Base-by-base conservation (phyloP, 2,113 vertebrate genomes). In the Hypocryptadius cinnamomeus region DNA sequence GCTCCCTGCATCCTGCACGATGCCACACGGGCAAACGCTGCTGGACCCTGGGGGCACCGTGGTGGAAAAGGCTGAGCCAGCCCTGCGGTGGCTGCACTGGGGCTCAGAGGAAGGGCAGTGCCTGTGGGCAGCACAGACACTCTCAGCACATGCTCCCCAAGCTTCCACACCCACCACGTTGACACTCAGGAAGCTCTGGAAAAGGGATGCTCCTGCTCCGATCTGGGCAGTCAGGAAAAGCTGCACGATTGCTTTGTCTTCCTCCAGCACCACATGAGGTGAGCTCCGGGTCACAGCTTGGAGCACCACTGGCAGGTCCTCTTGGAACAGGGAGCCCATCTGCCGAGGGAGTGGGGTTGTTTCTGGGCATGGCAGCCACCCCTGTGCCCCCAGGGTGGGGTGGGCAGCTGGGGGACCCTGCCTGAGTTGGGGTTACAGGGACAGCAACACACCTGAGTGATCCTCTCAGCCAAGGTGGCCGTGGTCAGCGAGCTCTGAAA, bases 291-390 rank as follows among this genome's bases (percentile, higher is more conserved):
- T 45, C 21, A 17, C 21, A 0, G 60, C 54, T 11, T 33, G 88
- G 39, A 96, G 76, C 23, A 54, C 5, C 59, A 96, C 90, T 0
- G 94, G 90, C 0, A 66, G n/a, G 13, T 96, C 96, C 50, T 96
- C 94, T 22, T 45, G 94, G 96, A 94, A 96, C 20, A 96, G 92
- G 71, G 93, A 95, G 13, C 87, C 64, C 76, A 93, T 35, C 96
- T 96, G 92, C 28, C 1, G 0, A 45, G 66, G 56, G 64, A 56
- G 12, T 1, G 2, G 30, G 57, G 47, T 0, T 35, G n/a, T 35
- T 59, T 17, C 50, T 54, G 80, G 77, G 25, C 59, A 37, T 0
- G 1, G 78, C 31, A 54, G 28, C 37, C 4, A 0, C 0, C 17
- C 63, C 70, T 33, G 68, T 0, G 0, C 8, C 61, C 72, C 15